Evolutionary conservation across 2,888 invertebrate genomes (phyloP), one percentile per base, ranked within the genome.

Genomic region (Candidula unifasciata): DNA sequence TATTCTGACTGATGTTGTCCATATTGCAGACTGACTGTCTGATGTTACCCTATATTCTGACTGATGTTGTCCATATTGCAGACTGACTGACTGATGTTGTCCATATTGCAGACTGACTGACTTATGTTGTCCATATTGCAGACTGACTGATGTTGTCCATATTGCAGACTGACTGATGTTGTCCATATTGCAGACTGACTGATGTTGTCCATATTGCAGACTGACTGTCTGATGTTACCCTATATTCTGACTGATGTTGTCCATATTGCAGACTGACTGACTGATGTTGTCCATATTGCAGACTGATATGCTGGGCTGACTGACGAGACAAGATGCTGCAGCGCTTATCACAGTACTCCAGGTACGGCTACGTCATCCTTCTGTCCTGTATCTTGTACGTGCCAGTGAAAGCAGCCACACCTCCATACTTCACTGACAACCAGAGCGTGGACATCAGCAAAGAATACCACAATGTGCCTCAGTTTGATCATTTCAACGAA

Each of bases 401-500:
- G 27, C 6, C 27, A 16, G 33, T 77, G 57, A 27, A 57, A 16
- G 10, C 60, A 10, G 24, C 8, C n/a, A 2, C 73, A 10, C 44
- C 57, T 37, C 35, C 57, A 0, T 27, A 64, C 5, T 24, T 21
- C 3, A 21, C n/a, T 0, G 60, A 24, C 37, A 35, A 30, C 30
- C 10, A n/a, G 18, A 60, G 60, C 77, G 33, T 21, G 60, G 10
- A n/a, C 33, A 60, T 27, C 6, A 18, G 16, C 3, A 44, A 44
- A 44, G 68, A 57, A 24, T 71, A 73, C 37, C 52, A 80, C 1
- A 69, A 52, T 2, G 66, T 73, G 13, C 30, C 44, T 27, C 27
- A 21, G 10, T 83, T 83, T 71, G 6, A 24, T 33, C 80, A 85
- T 57, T 73, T 82, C 27, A 37, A 35, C 16, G 54, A 74, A 10